Evolutionary conservation across 2,797 vertebrate species (phyloP).

Genomic region (Alcedo atthis): DNA sequence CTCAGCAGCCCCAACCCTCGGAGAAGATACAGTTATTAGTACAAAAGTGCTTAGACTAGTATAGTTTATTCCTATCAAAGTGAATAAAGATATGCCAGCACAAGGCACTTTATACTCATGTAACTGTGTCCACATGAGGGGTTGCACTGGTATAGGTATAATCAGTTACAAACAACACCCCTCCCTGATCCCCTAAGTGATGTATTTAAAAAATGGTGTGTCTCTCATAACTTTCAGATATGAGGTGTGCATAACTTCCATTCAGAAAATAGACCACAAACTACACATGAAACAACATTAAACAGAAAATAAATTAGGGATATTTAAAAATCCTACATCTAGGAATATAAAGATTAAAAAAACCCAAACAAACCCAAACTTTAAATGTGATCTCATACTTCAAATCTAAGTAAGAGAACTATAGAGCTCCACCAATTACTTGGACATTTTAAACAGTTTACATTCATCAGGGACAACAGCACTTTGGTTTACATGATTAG

Average conservation of each 20-base stretch:
- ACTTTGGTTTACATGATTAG: conserved; percentile 62
- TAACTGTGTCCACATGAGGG: conserved; percentile 45
- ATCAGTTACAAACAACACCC: not conserved
- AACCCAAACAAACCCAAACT: not conserved
- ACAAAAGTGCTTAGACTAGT: conserved; percentile 13
- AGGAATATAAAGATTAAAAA: conserved; percentile 18
- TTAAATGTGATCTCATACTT: conserved; percentile 28
- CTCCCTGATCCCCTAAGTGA: not conserved
- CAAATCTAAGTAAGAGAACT: conserved; percentile 27
- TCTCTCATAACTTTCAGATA: not conserved
- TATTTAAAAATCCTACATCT: conserved; percentile 34
- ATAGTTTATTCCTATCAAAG: conserved; percentile 23
- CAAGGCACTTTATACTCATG: conserved; percentile 50
- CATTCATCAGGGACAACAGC: conserved; percentile 60
- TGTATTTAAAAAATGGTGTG: not conserved
- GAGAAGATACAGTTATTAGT: conserved; percentile 26
- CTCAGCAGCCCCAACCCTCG: conserved; percentile 7
- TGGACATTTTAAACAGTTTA: conserved; percentile 59
- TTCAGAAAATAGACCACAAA: conserved; percentile 16
- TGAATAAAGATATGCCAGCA: conserved; percentile 51
- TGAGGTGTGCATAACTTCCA: not conserved
- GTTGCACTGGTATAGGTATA: not conserved
- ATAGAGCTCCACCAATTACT: conserved; percentile 49
- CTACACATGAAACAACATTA: conserved; percentile 23
- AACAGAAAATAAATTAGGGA: conserved; percentile 50